Evolutionary conservation across 1,140 invertebrate species (phyloP), one percentile per base, ranked within the genome.

Genomic region (Phocides pigmalion): DNA sequence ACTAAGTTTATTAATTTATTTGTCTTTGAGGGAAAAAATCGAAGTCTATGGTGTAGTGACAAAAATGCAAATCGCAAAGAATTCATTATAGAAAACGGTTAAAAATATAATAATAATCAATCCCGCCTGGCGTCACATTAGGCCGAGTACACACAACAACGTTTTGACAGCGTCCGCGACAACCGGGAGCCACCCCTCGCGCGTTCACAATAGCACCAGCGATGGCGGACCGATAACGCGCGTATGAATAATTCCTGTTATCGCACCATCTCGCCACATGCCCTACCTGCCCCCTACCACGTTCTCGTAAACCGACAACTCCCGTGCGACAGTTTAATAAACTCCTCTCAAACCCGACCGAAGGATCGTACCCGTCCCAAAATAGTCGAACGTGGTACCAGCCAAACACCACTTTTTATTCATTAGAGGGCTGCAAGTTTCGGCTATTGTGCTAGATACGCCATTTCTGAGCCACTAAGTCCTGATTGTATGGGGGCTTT

Each of bases 181-280:
- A 72, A 80, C 72, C 76, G 74, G 82, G 73, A 86, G 80, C 85
- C 84, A 83, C 84, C 84, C 84, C 82, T 82, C 84, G 56, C 54
- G 80, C 56, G 80, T 75, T 81, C 78, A 87, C 81, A 89, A 88
- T 86, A 77, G 79, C 84, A 72, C 81, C 73, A 67, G 76, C 81
- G 85, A 88, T 88, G 83, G 83, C 79, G 78, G 81, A 50, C 75
- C 84, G 87, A 90, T 90, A 90, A 82, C 83, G 76, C 77, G 82
- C 79, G 82, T 88, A 89, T 89, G 87, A 87, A 90, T 90, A 90
- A 90, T 90, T 89, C 81, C 77, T 79, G 72, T 87, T 90, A 90
- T 90, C 88, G 84, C 81, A 50, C 81, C 77, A 90, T 90, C 88
- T 88, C 79, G 81, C 88, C 88, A 90, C 84, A 90, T 87, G 82